Conservation (phyloP, 1,140 invertebrate genomes). For the silkworm (Bombyx mori) region DNA sequence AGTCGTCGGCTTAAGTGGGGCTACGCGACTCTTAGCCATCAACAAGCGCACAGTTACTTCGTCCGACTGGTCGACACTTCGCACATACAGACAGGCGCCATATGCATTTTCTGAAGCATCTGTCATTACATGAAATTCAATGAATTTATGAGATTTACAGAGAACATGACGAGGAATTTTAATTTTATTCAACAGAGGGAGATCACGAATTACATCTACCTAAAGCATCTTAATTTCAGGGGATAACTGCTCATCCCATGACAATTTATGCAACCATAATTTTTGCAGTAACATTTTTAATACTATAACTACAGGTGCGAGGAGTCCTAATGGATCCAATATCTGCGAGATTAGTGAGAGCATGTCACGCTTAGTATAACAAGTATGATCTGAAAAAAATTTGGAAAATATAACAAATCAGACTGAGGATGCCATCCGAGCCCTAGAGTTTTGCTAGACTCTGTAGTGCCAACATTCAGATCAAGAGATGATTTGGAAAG, state of each 20-base stretch:
- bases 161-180: conserved; percentile 3
- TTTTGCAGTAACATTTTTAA: conserved; percentile 17
- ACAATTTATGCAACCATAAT: conserved; percentile 7
- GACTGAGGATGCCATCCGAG: conserved; percentile 1
- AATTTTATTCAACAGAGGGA: conserved; percentile 5
- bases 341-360: conserved; percentile 6
- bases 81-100: not conserved
- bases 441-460: conserved; percentile 2
- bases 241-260: conserved; percentile 12
- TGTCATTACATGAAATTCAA: conserved; percentile 6
- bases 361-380: conserved; percentile 6
- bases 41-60: not conserved
- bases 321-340: conserved; percentile 11
- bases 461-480: too few species aligned
- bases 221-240: too few species aligned
- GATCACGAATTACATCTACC: too few species aligned
- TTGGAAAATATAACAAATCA: conserved; percentile 3
- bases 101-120: conserved; percentile 2
- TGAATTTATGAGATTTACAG: not conserved
- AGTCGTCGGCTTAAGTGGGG: conserved; percentile 4
- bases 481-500: too few species aligned
- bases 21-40: not conserved
- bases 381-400: too few species aligned
- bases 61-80: not conserved
- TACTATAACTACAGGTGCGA: conserved; percentile 4